Base-by-base conservation (phyloP, 2,113 vertebrate genomes). In the Eretmochelys imbricata region DNA sequence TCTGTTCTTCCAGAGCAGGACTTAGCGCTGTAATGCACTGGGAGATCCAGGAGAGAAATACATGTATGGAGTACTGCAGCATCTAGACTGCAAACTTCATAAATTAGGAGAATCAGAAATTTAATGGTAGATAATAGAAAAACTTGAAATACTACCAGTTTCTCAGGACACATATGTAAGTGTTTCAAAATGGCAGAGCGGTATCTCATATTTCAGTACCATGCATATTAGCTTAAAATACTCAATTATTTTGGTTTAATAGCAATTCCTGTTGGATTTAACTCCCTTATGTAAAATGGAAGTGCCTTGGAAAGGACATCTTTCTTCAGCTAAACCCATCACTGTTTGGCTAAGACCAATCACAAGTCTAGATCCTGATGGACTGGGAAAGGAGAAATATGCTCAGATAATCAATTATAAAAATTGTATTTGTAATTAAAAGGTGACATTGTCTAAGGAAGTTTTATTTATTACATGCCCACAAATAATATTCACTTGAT, bases 401-500 rank as follows among this genome's bases (percentile, higher is more conserved):
- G 89, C 2, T 95, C 38, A 53, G 35, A 94, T 85, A 79, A 89
- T 94, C 95, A 87, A 12, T 83, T 57, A 92, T 84, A 94, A 91
- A 88, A 94, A 85, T 22, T 84, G 75, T 93, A 91, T 91, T 3
- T 95, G 91, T 94, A 89, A 94, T 50, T 55, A 90, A 87, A 82
- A 85, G 80, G 0, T 89, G 89, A 92, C 83, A 93, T 82, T 82
- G 72, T 95, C 89, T 96, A 91, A 88, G 95, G 92, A 93, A 55
- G 65, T 76, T 87, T 95, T 88, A 93, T 10, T 69, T 69, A 69
- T 35, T n/a, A 93, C 93, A 92, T 13, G 49, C 50, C 54, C 48
- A 62, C 50, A 84, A 50, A 87, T 87, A 89, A 89, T 83, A 87
- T 65, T 95, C 54, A 69, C 78, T 96, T 95, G 78, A 95, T 95